Evolutionary conservation across 1,140 invertebrate genomes (phyloP).

Genomic region (Drosophila eugracilis): DNA sequence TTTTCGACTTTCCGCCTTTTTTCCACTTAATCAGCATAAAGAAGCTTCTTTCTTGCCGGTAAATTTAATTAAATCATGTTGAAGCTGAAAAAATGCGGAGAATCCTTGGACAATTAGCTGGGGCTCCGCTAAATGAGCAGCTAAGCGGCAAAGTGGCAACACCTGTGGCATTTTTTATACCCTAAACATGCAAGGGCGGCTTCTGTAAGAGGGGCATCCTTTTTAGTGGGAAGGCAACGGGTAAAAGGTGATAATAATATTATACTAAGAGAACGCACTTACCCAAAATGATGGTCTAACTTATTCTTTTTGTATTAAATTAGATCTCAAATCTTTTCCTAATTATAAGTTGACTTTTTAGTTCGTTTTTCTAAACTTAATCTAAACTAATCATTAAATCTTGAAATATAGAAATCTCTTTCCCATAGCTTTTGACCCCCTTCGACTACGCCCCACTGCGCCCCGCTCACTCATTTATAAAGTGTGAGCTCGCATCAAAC

Average conservation of each 20-base stretch:
- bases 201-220: background rate
- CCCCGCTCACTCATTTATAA: constrained; percentile 28
- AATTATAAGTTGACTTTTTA: too few species aligned
- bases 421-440: background rate
- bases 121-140: constrained; percentile 62
- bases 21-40: constrained; percentile 79
- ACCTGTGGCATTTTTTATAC: constrained; percentile 68
- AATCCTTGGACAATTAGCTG: constrained; percentile 79
- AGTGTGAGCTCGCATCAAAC: constrained; percentile 68
- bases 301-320: too few species aligned
- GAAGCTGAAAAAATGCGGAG: constrained; percentile 44
- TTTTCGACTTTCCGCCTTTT: constrained; percentile 21
- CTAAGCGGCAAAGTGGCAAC: constrained; percentile 76
- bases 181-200: constrained; percentile 22
- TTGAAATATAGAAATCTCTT: too few species aligned
- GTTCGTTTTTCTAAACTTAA: too few species aligned
- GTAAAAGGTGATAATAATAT: background rate
- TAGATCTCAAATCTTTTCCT: too few species aligned
- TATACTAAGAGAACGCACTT: too few species aligned
- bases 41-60: constrained; percentile 54
- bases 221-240: too few species aligned
- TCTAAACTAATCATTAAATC: too few species aligned
- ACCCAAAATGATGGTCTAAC: too few species aligned
- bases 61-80: constrained; percentile 81
- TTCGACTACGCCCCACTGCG: constrained; percentile 8